Percentiles rank a stretch among this genome's conserved stretches.
Evolutionary conservation across 2,888 invertebrate genomes (phyloP).

Genomic region (Phlogophora meticulosa): DNA sequence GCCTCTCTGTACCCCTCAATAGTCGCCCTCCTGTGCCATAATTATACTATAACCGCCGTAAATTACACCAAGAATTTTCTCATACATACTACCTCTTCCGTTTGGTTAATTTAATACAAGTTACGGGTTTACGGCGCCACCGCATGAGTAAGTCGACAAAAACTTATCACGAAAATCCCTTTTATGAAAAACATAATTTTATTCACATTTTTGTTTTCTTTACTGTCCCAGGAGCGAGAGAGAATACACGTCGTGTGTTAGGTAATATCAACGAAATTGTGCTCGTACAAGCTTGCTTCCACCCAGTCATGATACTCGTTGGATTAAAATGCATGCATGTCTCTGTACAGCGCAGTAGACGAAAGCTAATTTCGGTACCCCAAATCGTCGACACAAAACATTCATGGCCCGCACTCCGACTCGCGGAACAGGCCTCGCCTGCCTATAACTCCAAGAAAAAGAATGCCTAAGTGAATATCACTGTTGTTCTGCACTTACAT

Average conservation of each 20-base stretch:
- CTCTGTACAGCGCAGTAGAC: constrained; percentile 44
- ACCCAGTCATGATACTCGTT: constrained; percentile 53
- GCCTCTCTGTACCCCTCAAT: constrained; percentile 61
- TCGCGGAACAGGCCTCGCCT: constrained; percentile 52
- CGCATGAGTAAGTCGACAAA: constrained; percentile 33
- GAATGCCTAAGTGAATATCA: constrained; percentile 85
- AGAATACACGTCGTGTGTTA: constrained; percentile 49
- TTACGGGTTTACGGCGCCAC: constrained; percentile 48
- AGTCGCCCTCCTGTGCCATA: constrained; percentile 62
- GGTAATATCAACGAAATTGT: constrained; percentile 54
- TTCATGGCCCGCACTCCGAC: constrained; percentile 43
- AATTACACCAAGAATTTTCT: constrained; percentile 71
- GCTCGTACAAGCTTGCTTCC: constrained; percentile 37
- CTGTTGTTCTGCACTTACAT: constrained; percentile 81
- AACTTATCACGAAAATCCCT: constrained; percentile 57
- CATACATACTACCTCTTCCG: constrained; percentile 63
- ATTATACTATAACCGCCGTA: constrained; percentile 66
- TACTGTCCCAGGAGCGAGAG: constrained; percentile 20
- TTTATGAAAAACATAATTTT: constrained; percentile 57
- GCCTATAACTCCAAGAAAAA: constrained; percentile 73
- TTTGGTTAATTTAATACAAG: constrained; percentile 62
- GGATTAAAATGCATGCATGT: constrained; percentile 63
- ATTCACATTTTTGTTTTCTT: constrained; percentile 56
- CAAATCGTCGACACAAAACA: constrained; percentile 65
- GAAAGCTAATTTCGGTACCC: constrained; percentile 65